Evolutionary conservation across 35 echinoderm and acorn worm genomes (phyloP), one percentile per base, ranked within the genome.

Genomic region (Ophiothrix spiculata): DNA sequence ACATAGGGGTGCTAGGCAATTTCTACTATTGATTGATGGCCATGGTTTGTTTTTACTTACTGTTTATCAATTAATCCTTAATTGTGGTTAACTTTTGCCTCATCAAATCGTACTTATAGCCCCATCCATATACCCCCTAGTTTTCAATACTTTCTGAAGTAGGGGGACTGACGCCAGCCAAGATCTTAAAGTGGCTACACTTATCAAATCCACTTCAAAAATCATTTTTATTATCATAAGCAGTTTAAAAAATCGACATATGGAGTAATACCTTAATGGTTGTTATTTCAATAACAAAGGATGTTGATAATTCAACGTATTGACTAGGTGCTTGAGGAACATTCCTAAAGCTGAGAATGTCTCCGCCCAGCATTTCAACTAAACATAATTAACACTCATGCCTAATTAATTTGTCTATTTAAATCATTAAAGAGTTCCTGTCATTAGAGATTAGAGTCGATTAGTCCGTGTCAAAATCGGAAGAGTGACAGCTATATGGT

Each of bases 361-460:
- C 60, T 69, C 60, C 60, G 60, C 60, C 60, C 60, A 69, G 23
- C 60, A 28, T 15, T 69, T 69, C 60, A 69, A 69, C 60, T 69
- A 69, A 69, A 69, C 4, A 69, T 25, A 54, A 69, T 69, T 69
- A 69, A 69, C 8, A 69, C 60, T 28, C 4, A 69, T 15, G 8
- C 60, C 29, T 69, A 69, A 69, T 69, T 69, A 69, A 69, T 69
- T 69, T 69, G 60, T 69, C 60, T n/a, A 69, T 69, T 69, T 69
- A 69, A 28, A 69, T 69, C 60, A 69, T 69, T 69, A 69, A 69
- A 69, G 25, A n/a, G 60, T 69, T 69, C 60, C 60, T 69, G 60
- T 69, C 60, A 69, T 28, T 69, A 15, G 3, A 69, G 60, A 69
- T 69, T 69, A 69, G 60, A 69, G 60, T 69, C 17, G 60, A n/a